phyloP scores from a whole-genome alignment of 2,888 invertebrate species.

The Carpatolechia fugitivella region DNA sequence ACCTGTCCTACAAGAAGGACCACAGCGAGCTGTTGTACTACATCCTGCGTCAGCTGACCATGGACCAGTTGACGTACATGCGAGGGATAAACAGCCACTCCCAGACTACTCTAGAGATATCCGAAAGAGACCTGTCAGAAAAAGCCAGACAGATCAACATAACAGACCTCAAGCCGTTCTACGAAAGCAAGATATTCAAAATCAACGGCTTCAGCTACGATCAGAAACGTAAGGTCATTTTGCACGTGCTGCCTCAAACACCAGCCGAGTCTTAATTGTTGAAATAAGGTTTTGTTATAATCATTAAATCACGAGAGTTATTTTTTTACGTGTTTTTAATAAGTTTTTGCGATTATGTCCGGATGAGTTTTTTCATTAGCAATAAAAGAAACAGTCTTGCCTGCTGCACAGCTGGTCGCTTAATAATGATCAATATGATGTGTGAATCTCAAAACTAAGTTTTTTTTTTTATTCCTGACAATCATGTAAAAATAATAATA shows the following conservation, averaged over 20 bases:
- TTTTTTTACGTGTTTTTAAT: too few species aligned
- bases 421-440: too few species aligned
- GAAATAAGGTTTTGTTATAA: too few species aligned
- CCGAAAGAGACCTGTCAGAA: conserved; percentile 82
- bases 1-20: conserved; percentile 95
- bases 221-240: conserved; percentile 88
- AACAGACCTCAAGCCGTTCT: conserved; percentile 92
- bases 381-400: too few species aligned
- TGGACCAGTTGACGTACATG: conserved; percentile 94
- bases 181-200: conserved; percentile 93
- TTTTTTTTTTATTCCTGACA: too few species aligned
- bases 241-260: conserved; percentile 87
- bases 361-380: too few species aligned
- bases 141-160: conserved; percentile 96
- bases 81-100: conserved; percentile 83
- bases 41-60: conserved; percentile 93
- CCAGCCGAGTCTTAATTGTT: conserved; percentile 43
- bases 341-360: too few species aligned
- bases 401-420: too few species aligned
- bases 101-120: conserved; percentile 87
- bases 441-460: too few species aligned
- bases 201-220: conserved; percentile 94
- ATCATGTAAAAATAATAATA: too few species aligned
- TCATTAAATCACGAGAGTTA: too few species aligned
- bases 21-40: conserved; percentile 97